A percentile compares a stretch with the other conserved stretches of the same genome.
Evolutionary conservation across 2,113 vertebrate species (phyloP).

Genomic region (Tonatia bakeri): DNA sequence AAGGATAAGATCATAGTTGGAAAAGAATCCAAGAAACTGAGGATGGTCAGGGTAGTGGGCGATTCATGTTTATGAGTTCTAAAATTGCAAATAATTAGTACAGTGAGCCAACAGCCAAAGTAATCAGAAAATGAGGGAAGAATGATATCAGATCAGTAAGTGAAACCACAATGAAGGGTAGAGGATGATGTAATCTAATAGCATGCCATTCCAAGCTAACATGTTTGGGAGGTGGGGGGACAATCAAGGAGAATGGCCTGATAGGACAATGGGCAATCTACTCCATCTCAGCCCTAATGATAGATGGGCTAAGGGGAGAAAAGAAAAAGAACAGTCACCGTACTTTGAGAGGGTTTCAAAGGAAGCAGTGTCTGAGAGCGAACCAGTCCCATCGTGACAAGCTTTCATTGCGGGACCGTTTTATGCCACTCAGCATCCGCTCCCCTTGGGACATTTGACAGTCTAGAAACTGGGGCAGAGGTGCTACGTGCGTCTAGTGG

Average conservation of each 20-base stretch:
- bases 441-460: neutral
- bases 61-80: neutral
- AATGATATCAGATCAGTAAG: neutral
- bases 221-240: neutral
- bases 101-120: neutral
- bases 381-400: neutral
- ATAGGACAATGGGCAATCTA: neutral
- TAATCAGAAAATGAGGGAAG: neutral
- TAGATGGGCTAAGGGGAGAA: neutral
- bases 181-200: slow-evolving; percentile 19
- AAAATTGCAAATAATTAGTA: neutral
- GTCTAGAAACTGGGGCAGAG: neutral
- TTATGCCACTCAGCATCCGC: neutral
- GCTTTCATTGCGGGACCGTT: neutral
- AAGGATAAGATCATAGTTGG: neutral
- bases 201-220: neutral
- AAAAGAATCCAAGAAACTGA: neutral
- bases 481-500: neutral
- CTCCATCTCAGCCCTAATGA: neutral
- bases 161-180: neutral
- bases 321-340: neutral
- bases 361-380: neutral
- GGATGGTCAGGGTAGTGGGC: neutral
- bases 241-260: neutral
- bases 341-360: neutral